phyloP scores from a whole-genome alignment of 2,113 vertebrate species.

The Cheilinus undulatus region DNA sequence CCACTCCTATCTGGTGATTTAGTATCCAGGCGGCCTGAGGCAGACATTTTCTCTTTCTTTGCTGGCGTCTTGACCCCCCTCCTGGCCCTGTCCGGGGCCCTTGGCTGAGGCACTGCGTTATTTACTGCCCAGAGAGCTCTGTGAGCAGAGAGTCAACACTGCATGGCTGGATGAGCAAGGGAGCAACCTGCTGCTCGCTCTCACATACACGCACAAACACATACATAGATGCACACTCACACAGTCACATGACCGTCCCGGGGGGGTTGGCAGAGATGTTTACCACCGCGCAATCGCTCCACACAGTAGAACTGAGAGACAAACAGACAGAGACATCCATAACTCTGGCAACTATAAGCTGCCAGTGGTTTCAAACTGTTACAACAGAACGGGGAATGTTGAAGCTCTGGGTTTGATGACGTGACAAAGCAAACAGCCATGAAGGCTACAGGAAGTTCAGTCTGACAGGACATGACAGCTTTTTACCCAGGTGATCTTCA shows the following conservation, averaged over 20 bases:
- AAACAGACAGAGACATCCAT: constrained; percentile 35
- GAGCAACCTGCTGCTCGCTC: constrained; percentile 60
- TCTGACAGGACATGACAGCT: constrained; percentile 53
- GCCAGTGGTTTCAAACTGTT: constrained; percentile 17
- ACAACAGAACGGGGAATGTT: constrained; percentile 13
- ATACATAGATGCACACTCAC: neutral
- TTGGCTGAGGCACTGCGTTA: constrained; percentile 57
- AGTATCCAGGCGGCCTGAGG: constrained; percentile 34
- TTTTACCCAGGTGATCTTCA: constrained; percentile 64
- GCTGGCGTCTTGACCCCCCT: constrained; percentile 56
- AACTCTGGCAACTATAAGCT: constrained; percentile 20
- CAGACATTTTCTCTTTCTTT: constrained; percentile 59
- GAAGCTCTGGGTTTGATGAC: constrained; percentile 29
- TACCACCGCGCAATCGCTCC: constrained; percentile 48
- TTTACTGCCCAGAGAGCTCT: constrained; percentile 73
- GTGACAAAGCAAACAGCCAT: constrained; percentile 21
- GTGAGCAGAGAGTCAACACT: constrained; percentile 60
- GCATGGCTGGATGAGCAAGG: constrained; percentile 62
- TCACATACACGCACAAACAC: neutral
- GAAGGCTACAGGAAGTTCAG: constrained; percentile 30
- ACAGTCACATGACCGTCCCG: constrained; percentile 65
- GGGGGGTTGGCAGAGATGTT: constrained; percentile 62
- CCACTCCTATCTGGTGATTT: constrained; percentile 47
- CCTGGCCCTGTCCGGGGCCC: constrained; percentile 35
- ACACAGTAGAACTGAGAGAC: constrained; percentile 30